A percentile compares a stretch with the other conserved stretches of the same genome.
Evolutionary conservation across 2,888 invertebrate species (phyloP).

Genomic region (Lottia scabra): DNA sequence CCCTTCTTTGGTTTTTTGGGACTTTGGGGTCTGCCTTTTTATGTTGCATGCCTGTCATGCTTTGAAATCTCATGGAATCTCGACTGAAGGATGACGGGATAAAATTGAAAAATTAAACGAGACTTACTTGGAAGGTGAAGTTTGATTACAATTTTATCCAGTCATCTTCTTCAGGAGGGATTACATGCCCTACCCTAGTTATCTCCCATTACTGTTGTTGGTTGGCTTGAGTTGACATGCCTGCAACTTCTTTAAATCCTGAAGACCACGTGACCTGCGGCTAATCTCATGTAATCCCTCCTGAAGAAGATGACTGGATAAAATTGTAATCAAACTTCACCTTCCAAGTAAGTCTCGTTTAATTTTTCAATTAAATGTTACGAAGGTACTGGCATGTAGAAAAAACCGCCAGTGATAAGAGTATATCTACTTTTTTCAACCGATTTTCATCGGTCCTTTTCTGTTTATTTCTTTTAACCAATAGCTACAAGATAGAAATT

Average conservation of each 20-base stretch:
- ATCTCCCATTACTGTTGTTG: background rate
- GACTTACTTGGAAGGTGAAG: background rate
- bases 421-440: no score
- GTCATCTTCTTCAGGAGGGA: background rate
- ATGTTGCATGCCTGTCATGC: background rate
- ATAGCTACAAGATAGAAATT: no score
- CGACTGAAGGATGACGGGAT: background rate
- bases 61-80: background rate
- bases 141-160: background rate
- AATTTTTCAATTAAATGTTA: no score
- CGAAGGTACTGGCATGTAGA: no score
- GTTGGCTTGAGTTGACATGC: background rate
- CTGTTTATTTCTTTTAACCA: no score
- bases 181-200: background rate
- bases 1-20: no score
- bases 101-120: background rate
- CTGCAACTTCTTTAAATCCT: background rate
- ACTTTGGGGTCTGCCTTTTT: background rate
- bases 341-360: no score
- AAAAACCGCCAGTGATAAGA: no score
- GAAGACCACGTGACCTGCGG: background rate
- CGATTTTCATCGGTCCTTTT: no score
- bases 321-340: background rate
- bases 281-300: background rate
- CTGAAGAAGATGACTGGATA: background rate